phyloP scores from a whole-genome alignment of 2,113 vertebrate genomes.

The Elephantulus edwardii region DNA sequence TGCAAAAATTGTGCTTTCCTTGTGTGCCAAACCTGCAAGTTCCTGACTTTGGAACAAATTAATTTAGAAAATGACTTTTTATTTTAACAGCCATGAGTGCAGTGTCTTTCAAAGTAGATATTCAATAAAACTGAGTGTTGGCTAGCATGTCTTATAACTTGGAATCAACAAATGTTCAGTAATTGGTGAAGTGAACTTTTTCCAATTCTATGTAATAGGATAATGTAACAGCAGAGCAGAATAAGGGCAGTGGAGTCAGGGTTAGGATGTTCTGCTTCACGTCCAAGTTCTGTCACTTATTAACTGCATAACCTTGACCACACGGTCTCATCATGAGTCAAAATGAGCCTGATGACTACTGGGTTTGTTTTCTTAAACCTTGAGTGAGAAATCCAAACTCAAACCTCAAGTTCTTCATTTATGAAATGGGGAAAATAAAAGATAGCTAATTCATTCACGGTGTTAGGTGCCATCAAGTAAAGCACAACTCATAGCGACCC shows the following conservation, averaged over 20 bases:
- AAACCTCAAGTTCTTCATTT: background rate
- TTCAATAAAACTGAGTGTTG: background rate
- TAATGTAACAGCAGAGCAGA: background rate
- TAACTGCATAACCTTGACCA: background rate
- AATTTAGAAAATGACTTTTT: background rate
- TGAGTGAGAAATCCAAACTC: background rate
- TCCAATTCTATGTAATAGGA: background rate
- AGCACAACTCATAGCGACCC: background rate
- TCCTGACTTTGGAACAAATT: background rate
- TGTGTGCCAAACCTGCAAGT: background rate
- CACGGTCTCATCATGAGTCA: background rate
- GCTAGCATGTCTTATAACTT: background rate
- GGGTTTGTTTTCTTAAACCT: background rate
- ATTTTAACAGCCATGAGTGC: background rate
- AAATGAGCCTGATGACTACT: background rate
- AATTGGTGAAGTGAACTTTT: background rate
- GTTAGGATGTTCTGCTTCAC: background rate
- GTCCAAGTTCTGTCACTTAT: background rate
- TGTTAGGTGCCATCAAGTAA: no score
- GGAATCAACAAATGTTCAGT: background rate
- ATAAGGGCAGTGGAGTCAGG: background rate
- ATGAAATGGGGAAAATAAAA: background rate
- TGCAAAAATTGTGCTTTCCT: background rate
- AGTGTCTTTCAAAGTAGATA: background rate
- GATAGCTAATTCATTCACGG: background rate